These are phyloP conservation scores for Sclerurus mexicanus DNA, from an alignment of 2,113 vertebrate species.

Conservation along the genomic window DNA sequence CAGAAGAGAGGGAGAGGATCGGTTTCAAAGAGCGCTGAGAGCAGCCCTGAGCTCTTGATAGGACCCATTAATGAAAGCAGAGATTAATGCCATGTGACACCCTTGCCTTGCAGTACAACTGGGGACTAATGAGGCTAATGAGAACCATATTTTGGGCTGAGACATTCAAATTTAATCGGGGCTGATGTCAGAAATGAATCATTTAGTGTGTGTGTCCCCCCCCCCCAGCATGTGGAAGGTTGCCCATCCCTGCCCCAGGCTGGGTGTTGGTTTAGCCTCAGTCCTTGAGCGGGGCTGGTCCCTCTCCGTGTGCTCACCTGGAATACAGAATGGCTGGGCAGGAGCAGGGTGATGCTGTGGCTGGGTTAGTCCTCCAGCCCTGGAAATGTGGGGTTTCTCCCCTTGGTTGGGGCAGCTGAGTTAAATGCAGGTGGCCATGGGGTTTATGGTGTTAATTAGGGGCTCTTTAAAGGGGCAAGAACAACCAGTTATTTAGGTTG, in stretches of 20 bases:
- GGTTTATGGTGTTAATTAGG: too few species aligned
- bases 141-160: slow-evolving; percentile 5
- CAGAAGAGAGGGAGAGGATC: slow-evolving; percentile 5
- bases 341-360: background rate
- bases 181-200: slow-evolving; percentile 35
- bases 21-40: slow-evolving; percentile 63
- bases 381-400: accelerated
- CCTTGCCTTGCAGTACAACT: slow-evolving; percentile 20
- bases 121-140: slow-evolving; percentile 41
- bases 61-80: slow-evolving; percentile 48
- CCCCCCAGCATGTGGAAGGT: background rate
- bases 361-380: accelerated
- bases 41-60: slow-evolving; percentile 5
- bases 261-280: background rate
- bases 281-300: background rate
- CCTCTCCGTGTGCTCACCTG: accelerated
- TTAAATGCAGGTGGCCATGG: too few species aligned
- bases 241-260: background rate
- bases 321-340: accelerated
- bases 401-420: background rate
- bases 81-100: slow-evolving; percentile 66
- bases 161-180: background rate
- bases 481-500: too few species aligned
- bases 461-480: too few species aligned
- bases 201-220: background rate